Conservation (phyloP, 2,797 vertebrate genomes). For the Melanitta fusca region DNA sequence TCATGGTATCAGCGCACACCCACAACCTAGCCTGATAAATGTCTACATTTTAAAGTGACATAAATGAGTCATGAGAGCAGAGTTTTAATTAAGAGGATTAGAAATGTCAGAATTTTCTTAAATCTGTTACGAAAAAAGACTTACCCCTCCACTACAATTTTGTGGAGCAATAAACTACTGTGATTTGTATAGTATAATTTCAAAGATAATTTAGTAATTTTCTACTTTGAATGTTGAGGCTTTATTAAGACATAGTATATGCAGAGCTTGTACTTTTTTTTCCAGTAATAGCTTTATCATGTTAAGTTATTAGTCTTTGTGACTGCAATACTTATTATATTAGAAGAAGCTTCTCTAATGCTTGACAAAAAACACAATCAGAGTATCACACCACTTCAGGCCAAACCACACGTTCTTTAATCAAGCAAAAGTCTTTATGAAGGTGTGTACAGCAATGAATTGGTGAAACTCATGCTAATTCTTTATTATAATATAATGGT, state of each 20-base stretch:
- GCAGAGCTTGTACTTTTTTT: neutral
- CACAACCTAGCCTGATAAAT: neutral
- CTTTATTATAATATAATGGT: conserved; percentile 1
- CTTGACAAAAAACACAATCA: neutral
- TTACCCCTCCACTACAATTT: neutral
- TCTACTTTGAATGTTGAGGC: neutral
- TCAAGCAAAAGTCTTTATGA: conserved; percentile 3
- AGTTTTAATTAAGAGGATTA: conserved; percentile 41
- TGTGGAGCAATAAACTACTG: neutral
- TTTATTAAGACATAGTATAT: neutral
- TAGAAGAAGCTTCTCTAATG: conserved; percentile 31
- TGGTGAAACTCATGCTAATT: conserved; percentile 12
- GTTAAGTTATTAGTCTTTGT: neutral
- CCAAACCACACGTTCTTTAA: conserved; percentile 11
- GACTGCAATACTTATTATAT: neutral
- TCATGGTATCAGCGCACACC: conserved; percentile 33
- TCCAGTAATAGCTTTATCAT: neutral
- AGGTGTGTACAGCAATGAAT: neutral
- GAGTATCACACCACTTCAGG: neutral
- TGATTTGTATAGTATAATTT: neutral
- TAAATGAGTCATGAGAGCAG: conserved; percentile 23
- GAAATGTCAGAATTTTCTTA: conserved; percentile 31
- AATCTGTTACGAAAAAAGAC: neutral
- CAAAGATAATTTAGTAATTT: neutral
- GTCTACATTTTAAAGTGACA: conserved; percentile 44